Evolutionary conservation across 1,140 invertebrate species (phyloP).

Genomic region (fruit fly (Drosophila melanogaster)): Release_6_plus_ISO1_MT NT_033777.3:12316501-12317000

Average conservation of each 20-base stretch:
- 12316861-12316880: neutral
- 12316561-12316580: constrained; percentile 61
- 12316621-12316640: constrained; percentile 51
- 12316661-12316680: constrained; percentile 40
- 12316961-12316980: constrained; percentile 60
- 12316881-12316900: constrained; percentile 12
- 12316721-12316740: constrained; percentile 56
- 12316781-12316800: constrained; percentile 70
- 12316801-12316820: constrained; percentile 76
- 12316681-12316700: constrained; percentile 79
- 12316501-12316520: constrained; percentile 29
- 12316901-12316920: constrained; percentile 75
- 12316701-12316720: constrained; percentile 75
- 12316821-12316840: constrained; percentile 8
- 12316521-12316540: constrained; percentile 40
- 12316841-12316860: neutral
- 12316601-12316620: constrained; percentile 49
- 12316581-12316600: constrained; percentile 49
- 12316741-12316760: constrained; percentile 54
- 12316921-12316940: constrained; percentile 77
- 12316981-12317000: constrained; percentile 65
- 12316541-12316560: constrained; percentile 1
- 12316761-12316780: constrained; percentile 76
- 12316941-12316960: constrained; percentile 74
- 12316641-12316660: constrained; percentile 55